A percentile compares a stretch with the other conserved stretches of the same genome.
These are phyloP conservation scores for cattle (Bos taurus) DNA, from an alignment of 2,113 vertebrate genomes.

Conservation along the genomic window DNA sequence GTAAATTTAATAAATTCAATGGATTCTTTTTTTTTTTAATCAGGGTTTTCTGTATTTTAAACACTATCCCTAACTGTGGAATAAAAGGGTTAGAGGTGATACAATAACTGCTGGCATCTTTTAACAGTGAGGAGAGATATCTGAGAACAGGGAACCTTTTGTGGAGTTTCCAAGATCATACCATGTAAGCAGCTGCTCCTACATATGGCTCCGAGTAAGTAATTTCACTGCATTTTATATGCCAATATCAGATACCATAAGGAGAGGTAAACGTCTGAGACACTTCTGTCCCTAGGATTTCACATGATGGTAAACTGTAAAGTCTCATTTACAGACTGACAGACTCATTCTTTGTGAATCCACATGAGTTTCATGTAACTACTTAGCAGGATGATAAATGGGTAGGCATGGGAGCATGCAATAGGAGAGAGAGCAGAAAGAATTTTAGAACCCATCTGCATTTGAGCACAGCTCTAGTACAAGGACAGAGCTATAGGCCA, in stretches of 20 bases:
- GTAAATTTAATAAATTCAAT: conserved; percentile 31
- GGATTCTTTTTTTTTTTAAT: not conserved
- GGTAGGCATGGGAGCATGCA: not conserved
- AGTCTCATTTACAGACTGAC: not conserved
- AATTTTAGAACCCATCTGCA: not conserved
- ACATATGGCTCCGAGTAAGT: not conserved
- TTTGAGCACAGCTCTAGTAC: not conserved
- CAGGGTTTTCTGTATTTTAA: conserved; percentile 27
- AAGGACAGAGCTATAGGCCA: not conserved
- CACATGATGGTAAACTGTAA: not conserved
- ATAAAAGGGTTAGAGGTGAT: not conserved
- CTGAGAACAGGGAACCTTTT: not conserved
- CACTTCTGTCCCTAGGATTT: not conserved
- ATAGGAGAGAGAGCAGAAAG: not conserved
- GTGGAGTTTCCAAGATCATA: not conserved
- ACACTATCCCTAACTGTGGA: not conserved
- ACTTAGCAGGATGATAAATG: not conserved
- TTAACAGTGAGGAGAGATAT: not conserved
- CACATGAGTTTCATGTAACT: not conserved
- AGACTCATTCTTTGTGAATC: not conserved
- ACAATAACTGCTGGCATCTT: not conserved
- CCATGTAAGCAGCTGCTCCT: not conserved
- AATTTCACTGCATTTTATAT: not conserved
- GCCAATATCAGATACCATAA: not conserved
- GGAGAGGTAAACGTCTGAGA: not conserved